Percentiles rank a stretch among this genome's conserved stretches.
phyloP scores from a whole-genome alignment of 2,797 vertebrate species.

The Pteropus rufus region DNA sequence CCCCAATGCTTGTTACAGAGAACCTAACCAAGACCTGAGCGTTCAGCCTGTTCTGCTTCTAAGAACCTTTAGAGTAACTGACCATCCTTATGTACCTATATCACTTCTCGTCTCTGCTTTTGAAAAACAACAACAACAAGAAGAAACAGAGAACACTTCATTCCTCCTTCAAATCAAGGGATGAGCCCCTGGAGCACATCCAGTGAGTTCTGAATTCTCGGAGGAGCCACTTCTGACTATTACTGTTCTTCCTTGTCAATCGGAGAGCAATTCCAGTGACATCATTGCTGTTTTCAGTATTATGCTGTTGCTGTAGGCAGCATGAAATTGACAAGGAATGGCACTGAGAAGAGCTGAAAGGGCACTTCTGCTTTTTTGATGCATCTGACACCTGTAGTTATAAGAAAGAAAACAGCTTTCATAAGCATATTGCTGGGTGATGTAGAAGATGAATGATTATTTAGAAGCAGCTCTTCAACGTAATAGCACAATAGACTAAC shows the following conservation, averaged over 20 bases:
- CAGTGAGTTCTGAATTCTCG: slow-evolving; percentile 2
- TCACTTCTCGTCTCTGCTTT: not conserved
- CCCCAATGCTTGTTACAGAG: not conserved
- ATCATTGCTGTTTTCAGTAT: slow-evolving; percentile 78
- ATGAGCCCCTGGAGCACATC: not conserved
- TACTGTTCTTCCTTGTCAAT: slow-evolving; percentile 73
- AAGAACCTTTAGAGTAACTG: not conserved
- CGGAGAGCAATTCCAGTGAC: slow-evolving; percentile 78
- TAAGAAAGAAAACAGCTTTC: slow-evolving; percentile 68
- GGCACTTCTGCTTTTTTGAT: slow-evolving; percentile 74
- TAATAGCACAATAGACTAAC: not conserved
- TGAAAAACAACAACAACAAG: too few species aligned
- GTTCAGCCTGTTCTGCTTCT: not conserved
- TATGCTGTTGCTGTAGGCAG: slow-evolving; percentile 75
- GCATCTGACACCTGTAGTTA: slow-evolving; percentile 77
- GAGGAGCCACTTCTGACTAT: slow-evolving; percentile 29
- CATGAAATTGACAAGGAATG: slow-evolving; percentile 80
- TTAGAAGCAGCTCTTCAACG: slow-evolving; percentile 21
- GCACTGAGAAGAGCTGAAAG: slow-evolving; percentile 64
- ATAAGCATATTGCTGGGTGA: slow-evolving; percentile 59
- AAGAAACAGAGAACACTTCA: not conserved
- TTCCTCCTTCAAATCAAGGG: not conserved
- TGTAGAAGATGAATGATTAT: slow-evolving; percentile 35
- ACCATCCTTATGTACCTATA: not conserved
- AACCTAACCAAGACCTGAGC: not conserved